Percentiles rank a stretch among this genome's conserved stretches.
These are phyloP conservation scores for Corythornis cristatus DNA, from an alignment of 2,113 vertebrate genomes.

Conservation along the genomic window DNA sequence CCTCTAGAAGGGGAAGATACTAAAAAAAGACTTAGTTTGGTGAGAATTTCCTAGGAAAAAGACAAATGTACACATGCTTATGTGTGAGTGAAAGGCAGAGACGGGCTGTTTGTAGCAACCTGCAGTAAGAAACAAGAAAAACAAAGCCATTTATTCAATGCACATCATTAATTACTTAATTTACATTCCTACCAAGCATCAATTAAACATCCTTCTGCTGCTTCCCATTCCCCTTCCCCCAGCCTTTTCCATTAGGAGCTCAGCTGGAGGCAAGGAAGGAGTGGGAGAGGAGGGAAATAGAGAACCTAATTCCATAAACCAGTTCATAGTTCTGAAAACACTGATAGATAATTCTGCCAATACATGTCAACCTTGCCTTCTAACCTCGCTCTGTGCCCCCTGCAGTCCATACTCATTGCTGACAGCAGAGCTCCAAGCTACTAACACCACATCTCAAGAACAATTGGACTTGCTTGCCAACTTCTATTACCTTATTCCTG, in stretches of 20 bases:
- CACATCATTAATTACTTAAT: constrained; percentile 38
- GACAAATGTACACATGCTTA: background rate
- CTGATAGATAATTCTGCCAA: background rate
- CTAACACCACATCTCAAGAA: background rate
- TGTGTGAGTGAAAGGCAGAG: background rate
- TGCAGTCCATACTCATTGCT: background rate
- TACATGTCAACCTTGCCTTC: background rate
- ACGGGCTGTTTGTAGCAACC: background rate
- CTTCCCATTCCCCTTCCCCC: background rate
- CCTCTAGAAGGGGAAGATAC: background rate
- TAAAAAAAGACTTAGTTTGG: background rate
- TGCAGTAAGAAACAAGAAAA: background rate
- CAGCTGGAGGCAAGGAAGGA: constrained; percentile 31
- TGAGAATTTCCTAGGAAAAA: background rate
- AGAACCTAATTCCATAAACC: background rate
- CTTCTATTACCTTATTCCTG: background rate
- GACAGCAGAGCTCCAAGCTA: background rate
- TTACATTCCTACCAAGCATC: constrained; percentile 26
- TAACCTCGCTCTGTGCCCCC: background rate
- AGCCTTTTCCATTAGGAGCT: constrained; percentile 8
- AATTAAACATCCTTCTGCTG: constrained; percentile 29
- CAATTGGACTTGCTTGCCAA: background rate
- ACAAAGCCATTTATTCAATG: background rate
- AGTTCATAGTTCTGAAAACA: background rate
- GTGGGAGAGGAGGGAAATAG: background rate